Conservation (phyloP, 2,113 vertebrate genomes). For the Ceratotherium simum region DNA sequence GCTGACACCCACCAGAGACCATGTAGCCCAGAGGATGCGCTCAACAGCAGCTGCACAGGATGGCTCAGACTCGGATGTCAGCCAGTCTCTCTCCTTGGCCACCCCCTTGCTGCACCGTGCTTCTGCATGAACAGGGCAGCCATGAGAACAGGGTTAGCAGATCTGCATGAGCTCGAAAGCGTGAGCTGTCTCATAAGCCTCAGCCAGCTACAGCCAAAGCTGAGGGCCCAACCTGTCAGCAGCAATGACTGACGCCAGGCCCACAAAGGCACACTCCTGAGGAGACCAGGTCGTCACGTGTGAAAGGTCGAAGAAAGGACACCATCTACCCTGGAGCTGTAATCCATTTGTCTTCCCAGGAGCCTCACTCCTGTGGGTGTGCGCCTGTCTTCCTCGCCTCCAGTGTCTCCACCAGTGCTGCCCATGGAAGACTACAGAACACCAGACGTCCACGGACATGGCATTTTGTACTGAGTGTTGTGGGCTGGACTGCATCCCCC, state of each 20-base stretch:
- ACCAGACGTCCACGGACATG: no score
- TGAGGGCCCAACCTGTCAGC: no score
- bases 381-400: not conserved
- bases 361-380: accelerated
- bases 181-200: not conserved
- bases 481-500: not conserved
- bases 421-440: not conserved
- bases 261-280: not conserved
- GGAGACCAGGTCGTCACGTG: not conserved
- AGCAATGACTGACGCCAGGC: no score
- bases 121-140: not conserved
- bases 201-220: not conserved
- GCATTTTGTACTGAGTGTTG: not conserved
- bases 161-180: not conserved
- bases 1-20: not conserved
- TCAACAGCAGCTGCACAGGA: not conserved
- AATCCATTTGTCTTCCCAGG: not conserved
- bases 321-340: not conserved
- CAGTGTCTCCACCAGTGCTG: accelerated
- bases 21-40: accelerated
- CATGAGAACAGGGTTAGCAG: no score
- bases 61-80: accelerated
- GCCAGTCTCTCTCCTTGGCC: not conserved
- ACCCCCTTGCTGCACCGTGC: not conserved
- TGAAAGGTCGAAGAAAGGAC: accelerated